phyloP scores from a whole-genome alignment of 2,888 invertebrate genomes.

The Xestia c-nigrum region DNA sequence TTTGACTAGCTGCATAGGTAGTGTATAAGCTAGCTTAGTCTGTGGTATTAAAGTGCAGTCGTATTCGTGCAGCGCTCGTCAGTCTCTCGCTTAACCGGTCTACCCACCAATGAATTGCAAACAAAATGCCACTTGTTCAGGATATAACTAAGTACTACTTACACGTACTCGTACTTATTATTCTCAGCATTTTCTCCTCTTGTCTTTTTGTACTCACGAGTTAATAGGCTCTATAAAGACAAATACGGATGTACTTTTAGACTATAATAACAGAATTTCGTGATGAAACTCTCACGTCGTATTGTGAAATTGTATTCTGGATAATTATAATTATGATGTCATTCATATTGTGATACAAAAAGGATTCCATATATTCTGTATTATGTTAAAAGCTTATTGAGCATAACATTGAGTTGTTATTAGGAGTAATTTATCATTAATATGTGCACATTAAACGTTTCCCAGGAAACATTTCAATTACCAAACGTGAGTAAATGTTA shows the following conservation, averaged over 20 bases:
- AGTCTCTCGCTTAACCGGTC: constrained; percentile 43
- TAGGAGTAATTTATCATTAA: neutral
- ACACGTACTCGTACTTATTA: constrained; percentile 16
- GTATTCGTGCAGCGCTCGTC: constrained; percentile 9
- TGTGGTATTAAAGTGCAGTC: neutral
- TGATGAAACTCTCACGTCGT: neutral
- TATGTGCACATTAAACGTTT: constrained; percentile 4
- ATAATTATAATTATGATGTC: neutral
- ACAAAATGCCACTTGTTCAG: constrained; percentile 54
- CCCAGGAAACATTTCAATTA: constrained; percentile 8
- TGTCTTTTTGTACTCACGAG: neutral
- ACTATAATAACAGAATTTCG: neutral
- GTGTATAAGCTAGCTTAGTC: neutral
- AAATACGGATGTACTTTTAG: neutral
- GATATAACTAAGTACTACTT: constrained; percentile 19
- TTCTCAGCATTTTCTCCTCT: constrained; percentile 3
- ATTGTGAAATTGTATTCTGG: constrained; percentile 14
- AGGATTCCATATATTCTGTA: constrained; percentile 2
- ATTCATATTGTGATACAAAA: no score
- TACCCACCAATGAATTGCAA: constrained; percentile 42
- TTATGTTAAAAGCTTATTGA: constrained; percentile 14
- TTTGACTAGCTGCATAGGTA: neutral
- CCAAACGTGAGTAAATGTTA: neutral
- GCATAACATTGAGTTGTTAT: neutral
- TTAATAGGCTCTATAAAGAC: no score